Conservation (phyloP, 1,140 invertebrate genomes). For the Drosophila saltans region DNA sequence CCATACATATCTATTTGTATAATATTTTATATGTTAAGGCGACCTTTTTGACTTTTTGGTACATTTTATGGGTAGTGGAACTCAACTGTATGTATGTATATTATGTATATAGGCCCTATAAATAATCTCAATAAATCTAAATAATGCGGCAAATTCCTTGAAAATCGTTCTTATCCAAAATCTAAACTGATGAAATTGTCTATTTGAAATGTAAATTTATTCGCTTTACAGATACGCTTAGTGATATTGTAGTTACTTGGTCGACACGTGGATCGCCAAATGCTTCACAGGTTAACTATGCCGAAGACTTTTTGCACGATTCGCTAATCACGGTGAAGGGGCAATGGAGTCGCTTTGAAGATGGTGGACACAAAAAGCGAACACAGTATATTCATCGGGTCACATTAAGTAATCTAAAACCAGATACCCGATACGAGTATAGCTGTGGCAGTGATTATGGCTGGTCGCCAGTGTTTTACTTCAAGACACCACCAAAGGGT, state of each 20-base stretch:
- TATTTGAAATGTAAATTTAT: too few relatives aligned
- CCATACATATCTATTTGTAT: too few relatives aligned
- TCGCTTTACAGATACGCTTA: conserved; percentile 84
- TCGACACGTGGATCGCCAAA: conserved; percentile 90
- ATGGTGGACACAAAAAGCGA: conserved; percentile 88
- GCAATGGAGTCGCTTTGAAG: conserved; percentile 87
- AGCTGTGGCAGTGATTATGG: conserved; percentile 91
- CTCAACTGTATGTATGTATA: too few relatives aligned
- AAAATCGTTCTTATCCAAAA: too few relatives aligned
- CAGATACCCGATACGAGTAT: conserved; percentile 89
- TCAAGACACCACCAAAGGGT: conserved; percentile 87
- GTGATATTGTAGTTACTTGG: conserved; percentile 94
- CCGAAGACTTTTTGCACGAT: conserved; percentile 86
- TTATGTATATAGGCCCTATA: too few relatives aligned
- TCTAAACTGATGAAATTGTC: too few relatives aligned
- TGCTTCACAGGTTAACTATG: conserved; percentile 91
- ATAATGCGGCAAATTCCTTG: too few relatives aligned
- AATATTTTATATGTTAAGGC: too few relatives aligned
- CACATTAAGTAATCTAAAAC: conserved; percentile 85
- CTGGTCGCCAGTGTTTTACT: conserved; percentile 91
- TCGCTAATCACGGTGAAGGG: conserved; percentile 84
- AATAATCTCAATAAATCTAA: too few relatives aligned
- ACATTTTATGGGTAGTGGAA: too few relatives aligned
- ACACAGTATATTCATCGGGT: conserved; percentile 92
- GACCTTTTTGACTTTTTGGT: too few relatives aligned